Evolutionary conservation across 2,113 vertebrate genomes (phyloP).

Genomic region (Bagarius yarrelli): DNA sequence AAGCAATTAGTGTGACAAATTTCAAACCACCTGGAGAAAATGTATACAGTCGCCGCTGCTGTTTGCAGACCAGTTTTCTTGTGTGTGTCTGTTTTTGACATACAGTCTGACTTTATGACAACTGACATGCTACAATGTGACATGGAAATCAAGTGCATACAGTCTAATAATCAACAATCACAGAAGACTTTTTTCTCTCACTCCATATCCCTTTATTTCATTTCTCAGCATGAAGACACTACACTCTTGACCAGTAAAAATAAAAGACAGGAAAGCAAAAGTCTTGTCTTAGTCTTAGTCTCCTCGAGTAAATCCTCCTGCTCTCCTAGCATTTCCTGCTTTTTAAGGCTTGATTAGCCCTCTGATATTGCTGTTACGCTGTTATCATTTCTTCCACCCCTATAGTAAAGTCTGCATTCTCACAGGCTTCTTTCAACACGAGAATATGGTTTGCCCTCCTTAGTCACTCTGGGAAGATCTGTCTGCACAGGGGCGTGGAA

Average conservation of each 20-base stretch:
- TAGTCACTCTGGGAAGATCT: not conserved
- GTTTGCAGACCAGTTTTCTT: too few species aligned
- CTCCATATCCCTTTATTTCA: not conserved
- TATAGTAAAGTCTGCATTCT: conserved; percentile 22
- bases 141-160: too few species aligned
- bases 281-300: conserved; percentile 27
- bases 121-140: too few species aligned
- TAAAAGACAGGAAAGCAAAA: conserved; percentile 5
- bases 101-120: too few species aligned
- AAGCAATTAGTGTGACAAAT: too few species aligned
- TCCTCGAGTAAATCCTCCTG: conserved; percentile 23
- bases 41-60: too few species aligned
- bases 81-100: too few species aligned
- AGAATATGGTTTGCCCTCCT: conserved; percentile 1
- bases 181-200: not conserved
- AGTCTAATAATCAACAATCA: too few species aligned
- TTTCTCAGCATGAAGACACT: conserved; percentile 7
- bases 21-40: too few species aligned
- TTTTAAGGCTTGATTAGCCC: conserved; percentile 25
- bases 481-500: conserved; percentile 24
- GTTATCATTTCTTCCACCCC: conserved; percentile 33
- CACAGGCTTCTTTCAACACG: conserved; percentile 25
- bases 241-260: conserved; percentile 29
- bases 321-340: conserved; percentile 34
- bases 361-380: conserved; percentile 27